These are phyloP conservation scores for Autographa pulchrina DNA, from an alignment of 2,888 invertebrate genomes.

Conservation along the genomic window DNA sequence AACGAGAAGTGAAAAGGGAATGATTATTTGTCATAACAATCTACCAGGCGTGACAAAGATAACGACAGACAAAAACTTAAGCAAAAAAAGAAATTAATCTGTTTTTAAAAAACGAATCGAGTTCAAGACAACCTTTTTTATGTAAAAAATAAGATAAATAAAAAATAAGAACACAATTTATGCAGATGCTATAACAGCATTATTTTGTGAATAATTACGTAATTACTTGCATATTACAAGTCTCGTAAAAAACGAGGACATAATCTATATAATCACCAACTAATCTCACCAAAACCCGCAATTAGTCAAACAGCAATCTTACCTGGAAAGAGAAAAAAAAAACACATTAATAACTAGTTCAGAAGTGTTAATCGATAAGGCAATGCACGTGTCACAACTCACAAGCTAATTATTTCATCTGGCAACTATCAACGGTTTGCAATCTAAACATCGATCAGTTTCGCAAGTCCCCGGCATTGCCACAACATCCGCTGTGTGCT, in stretches of 20 bases:
- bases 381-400: conserved; percentile 49
- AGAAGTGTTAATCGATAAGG: conserved; percentile 49
- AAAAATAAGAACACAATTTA: background rate
- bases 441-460: conserved; percentile 61
- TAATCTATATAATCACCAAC: background rate
- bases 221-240: background rate
- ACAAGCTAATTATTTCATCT: conserved; percentile 51
- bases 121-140: background rate
- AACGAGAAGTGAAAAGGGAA: background rate
- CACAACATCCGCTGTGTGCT: conserved; percentile 64
- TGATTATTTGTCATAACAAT: background rate
- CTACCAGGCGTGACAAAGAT: background rate
- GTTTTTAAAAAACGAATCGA: background rate
- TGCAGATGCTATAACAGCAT: too few relatives aligned
- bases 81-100: background rate
- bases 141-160: background rate
- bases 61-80: background rate
- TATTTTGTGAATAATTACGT: background rate
- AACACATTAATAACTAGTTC: conserved; percentile 31
- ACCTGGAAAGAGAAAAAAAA: conserved; percentile 64
- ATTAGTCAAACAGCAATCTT: conserved; percentile 42
- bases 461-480: conserved; percentile 64
- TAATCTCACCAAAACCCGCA: conserved; percentile 41
- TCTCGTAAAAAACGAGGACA: background rate
- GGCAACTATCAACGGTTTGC: conserved; percentile 40